Conservation (phyloP, 2,113 vertebrate species). For the Turnix velox region DNA sequence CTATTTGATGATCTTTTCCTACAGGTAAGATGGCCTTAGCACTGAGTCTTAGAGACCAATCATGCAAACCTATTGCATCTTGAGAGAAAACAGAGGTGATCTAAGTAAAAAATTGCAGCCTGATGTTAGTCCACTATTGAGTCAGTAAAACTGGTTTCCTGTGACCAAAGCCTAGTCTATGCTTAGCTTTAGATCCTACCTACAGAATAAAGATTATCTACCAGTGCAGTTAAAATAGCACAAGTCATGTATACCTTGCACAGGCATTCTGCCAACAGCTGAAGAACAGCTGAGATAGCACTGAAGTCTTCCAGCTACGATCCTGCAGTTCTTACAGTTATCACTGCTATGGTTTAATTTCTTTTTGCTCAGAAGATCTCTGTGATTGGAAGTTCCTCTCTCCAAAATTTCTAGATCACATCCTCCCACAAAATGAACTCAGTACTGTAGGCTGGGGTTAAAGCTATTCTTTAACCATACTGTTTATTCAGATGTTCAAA, state of each 20-base stretch:
- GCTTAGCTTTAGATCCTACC: background rate
- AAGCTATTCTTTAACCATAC: background rate
- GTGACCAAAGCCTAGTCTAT: background rate
- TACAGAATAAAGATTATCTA: background rate
- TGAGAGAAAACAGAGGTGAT: background rate
- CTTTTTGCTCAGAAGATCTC: background rate
- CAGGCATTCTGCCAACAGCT: background rate
- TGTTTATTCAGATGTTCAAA: background rate
- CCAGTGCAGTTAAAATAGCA: background rate
- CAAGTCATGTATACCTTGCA: background rate
- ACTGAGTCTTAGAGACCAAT: background rate
- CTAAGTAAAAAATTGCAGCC: background rate
- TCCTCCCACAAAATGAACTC: background rate
- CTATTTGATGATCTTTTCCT: background rate
- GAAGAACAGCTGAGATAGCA: background rate
- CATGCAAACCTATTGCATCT: background rate
- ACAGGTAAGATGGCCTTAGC: background rate
- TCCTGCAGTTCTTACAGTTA: background rate
- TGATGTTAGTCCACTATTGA: background rate
- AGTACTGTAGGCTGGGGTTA: background rate
- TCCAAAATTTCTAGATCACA: background rate
- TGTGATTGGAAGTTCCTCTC: background rate
- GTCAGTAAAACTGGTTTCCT: background rate
- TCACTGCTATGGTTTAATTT: background rate
- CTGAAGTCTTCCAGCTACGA: rapidly evolving